A percentile compares a stretch with the other conserved stretches of the same genome.
Conservation (phyloP, 2,113 vertebrate species). For the Phycodurus eques region DNA sequence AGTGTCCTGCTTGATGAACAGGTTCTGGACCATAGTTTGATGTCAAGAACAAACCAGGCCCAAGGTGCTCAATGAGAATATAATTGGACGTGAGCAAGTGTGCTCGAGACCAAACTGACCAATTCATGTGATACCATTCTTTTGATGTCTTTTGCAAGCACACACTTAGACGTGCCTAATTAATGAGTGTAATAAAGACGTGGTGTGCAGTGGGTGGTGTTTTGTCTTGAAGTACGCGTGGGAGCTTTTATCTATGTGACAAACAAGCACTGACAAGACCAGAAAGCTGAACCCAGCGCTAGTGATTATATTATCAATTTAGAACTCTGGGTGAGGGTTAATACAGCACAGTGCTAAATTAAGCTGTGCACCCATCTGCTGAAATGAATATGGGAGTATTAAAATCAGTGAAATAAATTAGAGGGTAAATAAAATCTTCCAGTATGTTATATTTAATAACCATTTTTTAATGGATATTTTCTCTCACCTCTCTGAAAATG, state of each 20-base stretch:
- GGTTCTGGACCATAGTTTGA: conserved; percentile 21
- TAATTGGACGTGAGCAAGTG: conserved; percentile 51
- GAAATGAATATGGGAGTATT: conserved; percentile 43
- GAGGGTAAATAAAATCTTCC: neutral
- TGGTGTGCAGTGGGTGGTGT: conserved; percentile 25
- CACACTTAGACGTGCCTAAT: conserved; percentile 41
- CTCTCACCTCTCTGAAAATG: conserved; percentile 7
- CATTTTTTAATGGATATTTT: conserved; percentile 6
- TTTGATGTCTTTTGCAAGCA: conserved; percentile 66
- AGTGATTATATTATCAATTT: conserved; percentile 11
- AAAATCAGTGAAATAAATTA: conserved; percentile 36
- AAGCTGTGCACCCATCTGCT: conserved; percentile 32
- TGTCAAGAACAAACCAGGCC: conserved; percentile 55
- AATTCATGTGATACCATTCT: conserved; percentile 45
- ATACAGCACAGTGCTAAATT: conserved; percentile 27
- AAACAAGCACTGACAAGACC: conserved; percentile 13
- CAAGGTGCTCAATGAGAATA: conserved; percentile 59
- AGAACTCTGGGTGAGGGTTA: conserved; percentile 32
- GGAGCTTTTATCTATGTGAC: conserved; percentile 14
- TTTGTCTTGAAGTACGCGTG: conserved; percentile 17
- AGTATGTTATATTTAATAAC: neutral
- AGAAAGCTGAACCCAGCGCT: conserved; percentile 20
- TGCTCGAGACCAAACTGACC: conserved; percentile 30
- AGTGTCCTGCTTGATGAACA: conserved; percentile 40
- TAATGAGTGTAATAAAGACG: conserved; percentile 54